Conservation (phyloP, 2,113 vertebrate genomes). For the Anoplopoma fimbria region DNA sequence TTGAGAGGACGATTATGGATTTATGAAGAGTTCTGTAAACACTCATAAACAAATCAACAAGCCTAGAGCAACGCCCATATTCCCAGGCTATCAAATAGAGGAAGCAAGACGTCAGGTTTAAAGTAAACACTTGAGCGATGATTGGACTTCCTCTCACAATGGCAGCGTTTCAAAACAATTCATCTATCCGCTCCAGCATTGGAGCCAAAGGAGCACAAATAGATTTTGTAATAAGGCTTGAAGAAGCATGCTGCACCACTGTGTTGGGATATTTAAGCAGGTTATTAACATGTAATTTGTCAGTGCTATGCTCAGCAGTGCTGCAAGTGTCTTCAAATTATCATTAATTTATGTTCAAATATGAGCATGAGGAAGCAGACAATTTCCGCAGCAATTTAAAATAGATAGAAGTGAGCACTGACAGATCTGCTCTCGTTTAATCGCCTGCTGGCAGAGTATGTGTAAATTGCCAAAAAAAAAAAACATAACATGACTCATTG, state of each 20-base stretch:
- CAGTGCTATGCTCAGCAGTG: conserved; percentile 1
- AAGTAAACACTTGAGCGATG: conserved; percentile 71
- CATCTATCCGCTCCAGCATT: conserved; percentile 19
- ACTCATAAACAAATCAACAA: conserved; percentile 63
- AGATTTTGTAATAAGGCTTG: conserved; percentile 34
- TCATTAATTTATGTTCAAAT: conserved; percentile 6
- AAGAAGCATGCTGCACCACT: conserved; percentile 15
- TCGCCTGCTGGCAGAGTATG: too few species aligned
- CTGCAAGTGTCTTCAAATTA: conserved; percentile 9
- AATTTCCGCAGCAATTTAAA: conserved; percentile 1
- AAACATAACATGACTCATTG: not conserved
- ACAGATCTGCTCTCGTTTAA: not conserved
- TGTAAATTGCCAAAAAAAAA: not conserved
- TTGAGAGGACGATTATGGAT: conserved; percentile 63
- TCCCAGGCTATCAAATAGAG: conserved; percentile 47
- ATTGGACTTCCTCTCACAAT: conserved; percentile 63
- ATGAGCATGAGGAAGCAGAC: conserved; percentile 5
- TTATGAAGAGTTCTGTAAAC: conserved; percentile 70
- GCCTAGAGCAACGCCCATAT: conserved; percentile 48
- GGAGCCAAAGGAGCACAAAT: conserved; percentile 33
- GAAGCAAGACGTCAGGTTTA: conserved; percentile 55
- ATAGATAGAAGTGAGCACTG: not conserved
- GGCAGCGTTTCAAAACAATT: conserved; percentile 36
- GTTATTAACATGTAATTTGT: conserved; percentile 51
- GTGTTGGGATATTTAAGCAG: conserved; percentile 39